Evolutionary conservation across 2,113 vertebrate species (phyloP), one percentile per base, ranked within the genome.

Genomic region (Atractosteus spatula): DNA sequence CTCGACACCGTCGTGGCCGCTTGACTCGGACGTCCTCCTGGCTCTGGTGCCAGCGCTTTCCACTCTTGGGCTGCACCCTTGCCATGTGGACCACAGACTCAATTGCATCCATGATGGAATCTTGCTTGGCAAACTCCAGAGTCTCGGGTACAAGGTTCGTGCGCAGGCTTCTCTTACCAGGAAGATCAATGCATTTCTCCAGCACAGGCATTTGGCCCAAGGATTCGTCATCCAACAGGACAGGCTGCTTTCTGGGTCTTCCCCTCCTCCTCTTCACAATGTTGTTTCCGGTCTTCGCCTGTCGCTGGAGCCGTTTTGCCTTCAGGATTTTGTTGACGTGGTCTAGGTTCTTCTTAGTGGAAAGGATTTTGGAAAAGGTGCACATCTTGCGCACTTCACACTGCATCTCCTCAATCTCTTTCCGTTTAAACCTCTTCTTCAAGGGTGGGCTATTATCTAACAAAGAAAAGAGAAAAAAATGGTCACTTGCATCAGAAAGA

Each of bases 281-380:
- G 80, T 99, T 99, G 92, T 99, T 99, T 89, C 97, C 97, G 3
- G 97, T 99, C 91, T 99, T 99, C 84, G 97, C 95, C 92, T 98
- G 96, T 91, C 97, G 94, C 91, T 99, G 97, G 85, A 99, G 95
- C 84, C 96, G 88, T 90, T 99, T 99, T 86, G 96, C 96, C 88
- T 96, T 97, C 73, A 99, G 92, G 87, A 99, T 99, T 87, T 99
- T 99, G 91, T 99, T 98, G 83, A 99, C 97, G 0, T 99, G 97
- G 86, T 99, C 97, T 86, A 99, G 91, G 85, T 95, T 99, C 91
- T 94, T 94, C 86, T 96, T 96, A 0, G 94, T 95, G 82, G 93
- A 93, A 74, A 96, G 87, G 74, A 96, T 94, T 83, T 96, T 95
- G 77, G 92, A 93, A 83, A 96, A 95, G 88, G 95, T 92, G 82